Evolutionary conservation across 1,140 invertebrate genomes (phyloP).

Genomic region (Lerema accius): DNA sequence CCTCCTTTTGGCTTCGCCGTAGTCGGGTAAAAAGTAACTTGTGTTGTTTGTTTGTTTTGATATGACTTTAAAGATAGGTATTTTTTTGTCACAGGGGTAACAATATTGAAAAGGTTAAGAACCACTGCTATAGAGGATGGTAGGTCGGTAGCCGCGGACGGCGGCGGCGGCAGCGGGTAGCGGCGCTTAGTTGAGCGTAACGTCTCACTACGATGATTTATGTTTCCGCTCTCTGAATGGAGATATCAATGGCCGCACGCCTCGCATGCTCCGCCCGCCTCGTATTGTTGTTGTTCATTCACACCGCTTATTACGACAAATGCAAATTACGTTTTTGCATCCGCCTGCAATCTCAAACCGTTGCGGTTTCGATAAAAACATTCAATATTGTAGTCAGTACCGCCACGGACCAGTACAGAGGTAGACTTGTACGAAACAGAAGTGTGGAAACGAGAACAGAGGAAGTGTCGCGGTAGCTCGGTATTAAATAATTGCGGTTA

Average conservation of each 20-base stretch:
- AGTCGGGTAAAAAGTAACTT: no score
- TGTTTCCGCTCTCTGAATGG: slow-evolving; percentile 75
- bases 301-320: slow-evolving; percentile 49
- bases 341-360: slow-evolving; percentile 29
- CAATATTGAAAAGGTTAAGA: no score
- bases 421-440: background rate
- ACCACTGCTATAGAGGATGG: no score
- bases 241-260: slow-evolving; percentile 69
- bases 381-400: slow-evolving; percentile 9
- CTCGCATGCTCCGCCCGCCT: slow-evolving; percentile 55
- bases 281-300: slow-evolving; percentile 69
- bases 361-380: slow-evolving; percentile 28
- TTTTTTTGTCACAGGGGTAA: no score
- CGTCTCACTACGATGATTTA: slow-evolving; percentile 71
- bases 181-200: slow-evolving; percentile 35
- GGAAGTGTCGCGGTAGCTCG: background rate
- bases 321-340: slow-evolving; percentile 51
- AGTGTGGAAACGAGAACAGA: background rate
- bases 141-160: slow-evolving; percentile 8
- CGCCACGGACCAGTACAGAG: no score
- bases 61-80: no score
- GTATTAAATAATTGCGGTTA: slow-evolving; percentile 15
- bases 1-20: no score
- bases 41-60: no score
- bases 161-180: no score